Evolutionary conservation across 2,888 invertebrate genomes (phyloP).

Genomic region (Beris morrisii): DNA sequence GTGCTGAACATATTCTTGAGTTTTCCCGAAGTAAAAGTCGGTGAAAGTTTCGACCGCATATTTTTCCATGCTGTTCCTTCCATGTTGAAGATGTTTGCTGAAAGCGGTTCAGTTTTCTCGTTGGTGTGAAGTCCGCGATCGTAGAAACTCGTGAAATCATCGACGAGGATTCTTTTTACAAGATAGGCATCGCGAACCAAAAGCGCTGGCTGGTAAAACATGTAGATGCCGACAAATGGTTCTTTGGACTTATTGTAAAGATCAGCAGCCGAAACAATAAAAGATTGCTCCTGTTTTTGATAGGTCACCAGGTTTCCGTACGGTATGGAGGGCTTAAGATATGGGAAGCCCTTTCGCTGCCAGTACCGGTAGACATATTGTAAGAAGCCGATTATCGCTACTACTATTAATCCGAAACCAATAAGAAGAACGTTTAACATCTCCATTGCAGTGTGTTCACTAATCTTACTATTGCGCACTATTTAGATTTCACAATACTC

Average conservation of each 20-base stretch:
- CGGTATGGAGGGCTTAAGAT: conserved; percentile 63
- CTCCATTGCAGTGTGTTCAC: too few species aligned
- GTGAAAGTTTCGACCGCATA: conserved; percentile 65
- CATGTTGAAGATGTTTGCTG: conserved; percentile 63
- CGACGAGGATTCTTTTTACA: conserved; percentile 63
- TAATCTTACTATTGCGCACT: too few species aligned
- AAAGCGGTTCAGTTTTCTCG: conserved; percentile 64
- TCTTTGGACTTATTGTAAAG: conserved; percentile 57
- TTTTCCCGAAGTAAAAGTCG: conserved; percentile 69
- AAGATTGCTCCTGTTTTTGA: conserved; percentile 60
- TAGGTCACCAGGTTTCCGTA: conserved; percentile 65
- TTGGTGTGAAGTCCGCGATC: conserved; percentile 67
- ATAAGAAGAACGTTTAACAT: too few species aligned
- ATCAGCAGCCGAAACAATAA: conserved; percentile 65
- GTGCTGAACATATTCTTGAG: conserved; percentile 67
- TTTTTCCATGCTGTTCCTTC: conserved; percentile 65
- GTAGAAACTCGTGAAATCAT: conserved; percentile 66
- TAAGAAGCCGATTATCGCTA: conserved; percentile 25
- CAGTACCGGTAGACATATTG: conserved; percentile 57
- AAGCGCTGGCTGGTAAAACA: conserved; percentile 64
- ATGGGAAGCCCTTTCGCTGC: conserved; percentile 61
- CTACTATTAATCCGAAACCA: background rate
- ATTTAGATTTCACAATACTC: too few species aligned
- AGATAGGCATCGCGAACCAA: conserved; percentile 66
- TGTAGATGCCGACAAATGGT: conserved; percentile 63